Evolutionary conservation across 2,113 vertebrate genomes (phyloP), one percentile per base, ranked within the genome.

Genomic region (Hoplias malabaricus): DNA sequence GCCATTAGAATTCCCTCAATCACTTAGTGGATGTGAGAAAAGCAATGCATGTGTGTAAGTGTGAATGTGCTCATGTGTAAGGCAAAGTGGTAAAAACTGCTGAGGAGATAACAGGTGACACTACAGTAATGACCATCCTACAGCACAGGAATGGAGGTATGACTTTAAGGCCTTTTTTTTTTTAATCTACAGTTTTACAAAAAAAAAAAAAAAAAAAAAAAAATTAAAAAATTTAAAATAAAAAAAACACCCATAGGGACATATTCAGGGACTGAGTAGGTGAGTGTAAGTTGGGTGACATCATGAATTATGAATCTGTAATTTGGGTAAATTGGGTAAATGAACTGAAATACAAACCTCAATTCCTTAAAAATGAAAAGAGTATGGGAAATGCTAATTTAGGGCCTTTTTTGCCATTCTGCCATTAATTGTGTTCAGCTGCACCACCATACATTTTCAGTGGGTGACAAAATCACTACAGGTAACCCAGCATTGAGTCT

Each of bases 21-120:
- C 36, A 56, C 12, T 67, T 42, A 38, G 8, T 62, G 57, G 57
- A 62, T 19, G 10, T 34, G 29, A 34, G n/a, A 40, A 9, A 56
- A 21, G 66, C 25, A 31, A 6, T 33, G n/a, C 65, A 53, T 29
- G 14, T n/a, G 53, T 16, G 19, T 43, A 14, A 54, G 65, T 48
- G 34, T 46, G 23, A 0, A 34, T 71, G 38, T 25, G 7, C 21
- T 16, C 50, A 71, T 29, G 38, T 78, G 36, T 74, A 12, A 43
- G 46, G 42, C 53, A 54, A 61, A 67, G 73, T 75, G 79, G 56
- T 75, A 34, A 21, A n/a, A 72, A 70, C 56, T 54, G 78, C 0
- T 34, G 72, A 81, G 77, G 77, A 87, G 84, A 73, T 65, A 90
- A 90, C 87, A 88, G 84, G 71, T 63, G 43, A 16, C 53, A 33